A percentile compares a stretch with the other conserved stretches of the same genome.
Conservation (phyloP, 1,140 invertebrate species). For the Apocrypta bakeri region DNA sequence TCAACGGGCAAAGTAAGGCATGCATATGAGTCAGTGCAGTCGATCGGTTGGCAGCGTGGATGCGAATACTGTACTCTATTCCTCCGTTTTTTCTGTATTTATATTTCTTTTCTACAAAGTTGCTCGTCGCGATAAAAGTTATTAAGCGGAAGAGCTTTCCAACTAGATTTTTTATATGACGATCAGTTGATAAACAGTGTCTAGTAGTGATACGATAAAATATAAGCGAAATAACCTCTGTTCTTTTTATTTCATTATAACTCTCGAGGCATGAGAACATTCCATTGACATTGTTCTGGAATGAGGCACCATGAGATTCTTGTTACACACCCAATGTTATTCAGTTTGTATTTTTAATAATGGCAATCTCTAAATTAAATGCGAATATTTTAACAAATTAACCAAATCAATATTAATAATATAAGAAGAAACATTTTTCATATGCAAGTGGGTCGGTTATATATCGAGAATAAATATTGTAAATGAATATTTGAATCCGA, state of each 20-base stretch:
- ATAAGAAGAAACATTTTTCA: no score
- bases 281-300: not conserved
- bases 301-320: not conserved
- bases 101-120: no score
- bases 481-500: no score
- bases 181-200: not conserved
- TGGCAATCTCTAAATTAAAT: no score
- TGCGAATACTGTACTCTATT: not conserved
- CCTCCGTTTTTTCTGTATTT: constrained; percentile 27
- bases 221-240: not conserved
- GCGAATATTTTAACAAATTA: no score
- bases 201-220: not conserved
- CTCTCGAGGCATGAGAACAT: not conserved
- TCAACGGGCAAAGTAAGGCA: not conserved
- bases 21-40: constrained; percentile 15
- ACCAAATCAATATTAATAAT: no score
- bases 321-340: not conserved
- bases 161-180: not conserved
- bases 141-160: not conserved
- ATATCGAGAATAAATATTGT: not conserved
- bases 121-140: not conserved
- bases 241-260: not conserved
- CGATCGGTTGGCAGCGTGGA: not conserved
- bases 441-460: no score
- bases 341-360: no score